phyloP scores from a whole-genome alignment of 2,113 vertebrate genomes.

The Ia io region DNA sequence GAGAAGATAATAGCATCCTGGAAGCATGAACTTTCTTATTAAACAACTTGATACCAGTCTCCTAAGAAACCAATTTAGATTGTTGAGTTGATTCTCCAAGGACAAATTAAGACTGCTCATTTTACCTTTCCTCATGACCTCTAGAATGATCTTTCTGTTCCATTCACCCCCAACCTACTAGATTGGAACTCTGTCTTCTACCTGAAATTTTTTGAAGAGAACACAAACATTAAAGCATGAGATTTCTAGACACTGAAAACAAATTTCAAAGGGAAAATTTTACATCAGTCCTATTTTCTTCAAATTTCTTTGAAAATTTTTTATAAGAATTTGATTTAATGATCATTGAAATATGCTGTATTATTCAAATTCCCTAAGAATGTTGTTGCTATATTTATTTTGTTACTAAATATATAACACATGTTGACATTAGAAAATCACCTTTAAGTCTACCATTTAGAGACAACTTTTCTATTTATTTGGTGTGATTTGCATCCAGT shows the following conservation, averaged over 20 bases:
- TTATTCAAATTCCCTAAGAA: not conserved
- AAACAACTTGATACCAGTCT: conserved; percentile 39
- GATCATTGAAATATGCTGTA: not conserved
- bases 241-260: not conserved
- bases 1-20: conserved; percentile 49
- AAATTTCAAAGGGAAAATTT: not conserved
- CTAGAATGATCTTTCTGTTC: not conserved
- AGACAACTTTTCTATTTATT: not conserved
- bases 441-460: not conserved
- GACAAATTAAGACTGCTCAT: not conserved
- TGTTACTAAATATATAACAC: not conserved
- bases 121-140: conserved; percentile 22
- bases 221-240: not conserved
- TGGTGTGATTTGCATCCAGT: not conserved
- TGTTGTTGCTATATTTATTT: not conserved
- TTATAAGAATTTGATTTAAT: not conserved
- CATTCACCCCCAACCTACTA: not conserved
- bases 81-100: conserved; percentile 29
- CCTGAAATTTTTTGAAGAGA: not conserved
- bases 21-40: conserved; percentile 11
- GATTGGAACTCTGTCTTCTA: not conserved
- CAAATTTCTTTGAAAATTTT: not conserved
- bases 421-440: not conserved
- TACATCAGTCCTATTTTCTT: not conserved
- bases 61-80: conserved; percentile 46